Evolutionary conservation across 2,888 invertebrate genomes (phyloP).

Genomic region (Electrophaes corylata): DNA sequence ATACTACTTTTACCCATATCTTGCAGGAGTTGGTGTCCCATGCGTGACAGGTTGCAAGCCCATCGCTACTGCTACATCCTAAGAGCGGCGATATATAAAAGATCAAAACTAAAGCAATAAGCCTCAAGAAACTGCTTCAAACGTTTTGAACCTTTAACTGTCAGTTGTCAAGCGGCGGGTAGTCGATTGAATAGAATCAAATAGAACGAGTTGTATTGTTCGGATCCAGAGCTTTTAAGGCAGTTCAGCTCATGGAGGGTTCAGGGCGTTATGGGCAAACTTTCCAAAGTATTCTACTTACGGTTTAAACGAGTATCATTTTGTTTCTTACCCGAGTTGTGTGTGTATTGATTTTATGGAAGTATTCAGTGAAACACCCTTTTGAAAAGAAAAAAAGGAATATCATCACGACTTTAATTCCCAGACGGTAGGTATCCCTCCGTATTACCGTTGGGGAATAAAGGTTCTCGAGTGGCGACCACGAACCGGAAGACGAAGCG

Average conservation of each 20-base stretch:
- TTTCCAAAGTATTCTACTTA: background rate
- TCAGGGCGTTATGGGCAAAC: constrained; percentile 1
- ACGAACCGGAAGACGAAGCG: too few relatives aligned
- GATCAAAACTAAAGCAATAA: background rate
- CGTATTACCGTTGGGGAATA: too few relatives aligned
- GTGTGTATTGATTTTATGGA: constrained; percentile 8
- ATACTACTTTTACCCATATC: too few relatives aligned
- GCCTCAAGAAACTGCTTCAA: background rate
- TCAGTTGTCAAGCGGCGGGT: constrained; percentile 1
- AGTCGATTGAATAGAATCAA: background rate
- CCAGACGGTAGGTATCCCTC: too few relatives aligned
- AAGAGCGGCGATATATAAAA: background rate
- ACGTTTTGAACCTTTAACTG: background rate
- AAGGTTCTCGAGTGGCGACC: too few relatives aligned
- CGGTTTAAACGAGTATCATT: background rate
- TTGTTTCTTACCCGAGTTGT: background rate
- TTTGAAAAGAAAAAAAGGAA: too few relatives aligned
- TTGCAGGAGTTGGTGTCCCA: too few relatives aligned
- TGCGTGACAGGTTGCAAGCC: too few relatives aligned
- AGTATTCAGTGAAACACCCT: background rate
- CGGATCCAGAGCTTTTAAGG: background rate
- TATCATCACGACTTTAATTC: too few relatives aligned
- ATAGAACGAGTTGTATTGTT: constrained; percentile 8
- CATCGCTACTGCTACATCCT: too few relatives aligned
- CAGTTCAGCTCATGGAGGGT: background rate